These are phyloP conservation scores for Drosophila biarmipes DNA, from an alignment of 1,140 invertebrate species.

Conservation along the genomic window DNA sequence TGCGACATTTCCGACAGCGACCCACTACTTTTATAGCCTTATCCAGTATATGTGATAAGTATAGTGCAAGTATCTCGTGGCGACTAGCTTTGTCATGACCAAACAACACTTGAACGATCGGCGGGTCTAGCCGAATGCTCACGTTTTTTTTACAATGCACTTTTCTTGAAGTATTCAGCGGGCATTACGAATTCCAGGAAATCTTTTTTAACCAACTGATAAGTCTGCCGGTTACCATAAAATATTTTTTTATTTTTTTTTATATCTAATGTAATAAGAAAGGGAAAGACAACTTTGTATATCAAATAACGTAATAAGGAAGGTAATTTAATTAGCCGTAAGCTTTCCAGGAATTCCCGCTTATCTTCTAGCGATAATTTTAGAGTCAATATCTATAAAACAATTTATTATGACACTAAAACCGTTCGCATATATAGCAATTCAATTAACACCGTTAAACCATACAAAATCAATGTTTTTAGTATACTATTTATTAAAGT, in stretches of 20 bases:
- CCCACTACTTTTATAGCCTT: conserved; percentile 5
- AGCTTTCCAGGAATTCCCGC: neutral
- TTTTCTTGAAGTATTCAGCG: conserved; percentile 1
- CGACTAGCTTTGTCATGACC: neutral
- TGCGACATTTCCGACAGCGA: neutral
- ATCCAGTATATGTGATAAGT: neutral
- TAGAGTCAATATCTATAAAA: conserved; percentile 2
- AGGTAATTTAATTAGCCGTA: neutral
- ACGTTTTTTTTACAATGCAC: conserved; percentile 8
- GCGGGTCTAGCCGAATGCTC: conserved; percentile 11
- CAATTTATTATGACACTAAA: neutral
- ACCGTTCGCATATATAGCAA: neutral
- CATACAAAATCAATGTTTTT: too few relatives aligned
- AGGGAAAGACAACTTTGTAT: neutral
- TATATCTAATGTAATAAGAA: neutral
- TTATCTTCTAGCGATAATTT: conserved; percentile 6
- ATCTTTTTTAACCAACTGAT: neutral
- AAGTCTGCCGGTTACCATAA: neutral
- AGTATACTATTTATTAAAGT: neutral
- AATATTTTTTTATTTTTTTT: neutral
- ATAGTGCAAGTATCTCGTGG: conserved; percentile 11
- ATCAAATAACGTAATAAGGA: neutral
- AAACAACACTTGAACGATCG: conserved; percentile 21
- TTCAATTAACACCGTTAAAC: neutral
- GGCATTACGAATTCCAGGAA: neutral